A percentile compares a stretch with the other conserved stretches of the same genome.
phyloP scores from a whole-genome alignment of 2,888 invertebrate genomes.

The Leptopilina syphax region DNA sequence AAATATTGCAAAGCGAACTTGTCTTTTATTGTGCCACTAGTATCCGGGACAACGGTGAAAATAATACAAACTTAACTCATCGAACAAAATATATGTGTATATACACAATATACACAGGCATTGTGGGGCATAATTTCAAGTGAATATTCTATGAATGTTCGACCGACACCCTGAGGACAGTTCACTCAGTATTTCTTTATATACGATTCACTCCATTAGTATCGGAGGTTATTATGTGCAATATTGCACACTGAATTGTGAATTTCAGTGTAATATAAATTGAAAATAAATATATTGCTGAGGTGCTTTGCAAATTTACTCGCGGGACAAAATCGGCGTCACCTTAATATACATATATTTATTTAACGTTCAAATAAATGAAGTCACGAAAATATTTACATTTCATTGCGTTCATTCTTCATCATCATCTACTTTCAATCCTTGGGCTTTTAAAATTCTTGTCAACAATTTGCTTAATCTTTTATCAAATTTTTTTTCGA shows the following conservation, averaged over 20 bases:
- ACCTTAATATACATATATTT: not conserved
- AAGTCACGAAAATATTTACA: constrained; percentile 17
- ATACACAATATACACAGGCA: constrained; percentile 16
- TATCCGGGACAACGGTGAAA: constrained; percentile 55
- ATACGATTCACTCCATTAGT: constrained; percentile 43
- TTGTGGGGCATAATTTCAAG: constrained; percentile 12
- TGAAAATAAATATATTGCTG: not conserved
- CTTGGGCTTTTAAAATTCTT: no score
- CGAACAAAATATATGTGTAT: constrained; percentile 40
- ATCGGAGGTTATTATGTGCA: constrained; percentile 45
- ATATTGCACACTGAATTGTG: constrained; percentile 34
- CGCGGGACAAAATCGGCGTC: not conserved
- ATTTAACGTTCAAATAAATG: no score
- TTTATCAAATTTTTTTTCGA: no score
- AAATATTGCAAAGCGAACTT: constrained; percentile 27
- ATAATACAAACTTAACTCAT: constrained; percentile 38
- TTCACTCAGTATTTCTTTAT: constrained; percentile 45
- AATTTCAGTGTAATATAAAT: constrained; percentile 34
- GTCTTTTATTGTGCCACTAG: constrained; percentile 50
- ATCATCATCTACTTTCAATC: not conserved
- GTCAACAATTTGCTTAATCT: no score
- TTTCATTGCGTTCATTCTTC: not conserved
- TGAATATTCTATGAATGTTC: constrained; percentile 44
- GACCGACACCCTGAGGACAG: constrained; percentile 30
- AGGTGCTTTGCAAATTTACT: constrained; percentile 6